phyloP scores from a whole-genome alignment of 2,888 invertebrate species.

The Pachliopta kotzebuea region DNA sequence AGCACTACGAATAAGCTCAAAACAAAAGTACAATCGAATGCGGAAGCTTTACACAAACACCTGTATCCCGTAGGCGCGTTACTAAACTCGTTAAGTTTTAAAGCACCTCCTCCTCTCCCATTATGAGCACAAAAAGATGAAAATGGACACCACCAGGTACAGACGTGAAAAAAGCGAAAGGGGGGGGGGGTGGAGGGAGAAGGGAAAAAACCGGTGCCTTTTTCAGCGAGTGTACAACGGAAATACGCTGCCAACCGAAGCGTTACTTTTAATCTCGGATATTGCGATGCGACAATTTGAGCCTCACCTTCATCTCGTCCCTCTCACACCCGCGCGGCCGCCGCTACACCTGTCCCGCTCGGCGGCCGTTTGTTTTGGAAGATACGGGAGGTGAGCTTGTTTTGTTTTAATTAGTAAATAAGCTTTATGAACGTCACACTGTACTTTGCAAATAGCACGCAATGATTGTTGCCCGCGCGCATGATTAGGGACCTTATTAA shows the following conservation, averaged over 20 bases:
- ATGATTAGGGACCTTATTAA: neutral
- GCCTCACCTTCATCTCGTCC: conserved; percentile 42
- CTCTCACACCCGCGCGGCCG: conserved; percentile 35
- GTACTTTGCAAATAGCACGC: conserved; percentile 16
- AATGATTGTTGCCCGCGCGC: neutral
- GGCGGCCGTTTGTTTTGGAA: conserved; percentile 28
- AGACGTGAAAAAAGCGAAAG: conserved; percentile 33
- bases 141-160: conserved; percentile 31
- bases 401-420: conserved; percentile 30
- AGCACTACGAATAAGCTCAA: neutral
- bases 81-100: conserved; percentile 30
- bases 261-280: conserved; percentile 78
- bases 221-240: conserved; percentile 49
- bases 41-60: conserved; percentile 20
- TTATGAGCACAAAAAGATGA: conserved; percentile 24
- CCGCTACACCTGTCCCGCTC: conserved; percentile 39
- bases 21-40: conserved; percentile 22
- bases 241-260: conserved; percentile 65
- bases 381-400: conserved; percentile 26
- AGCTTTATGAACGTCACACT: conserved; percentile 27
- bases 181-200: too few species aligned
- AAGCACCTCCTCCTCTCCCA: conserved; percentile 17
- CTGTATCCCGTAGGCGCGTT: conserved; percentile 27
- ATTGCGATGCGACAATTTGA: conserved; percentile 73
- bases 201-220: conserved; percentile 38